Percentiles rank a stretch among this genome's conserved stretches.
Evolutionary conservation across 2,113 vertebrate species (phyloP).

Genomic region (Oenanthe melanoleuca): DNA sequence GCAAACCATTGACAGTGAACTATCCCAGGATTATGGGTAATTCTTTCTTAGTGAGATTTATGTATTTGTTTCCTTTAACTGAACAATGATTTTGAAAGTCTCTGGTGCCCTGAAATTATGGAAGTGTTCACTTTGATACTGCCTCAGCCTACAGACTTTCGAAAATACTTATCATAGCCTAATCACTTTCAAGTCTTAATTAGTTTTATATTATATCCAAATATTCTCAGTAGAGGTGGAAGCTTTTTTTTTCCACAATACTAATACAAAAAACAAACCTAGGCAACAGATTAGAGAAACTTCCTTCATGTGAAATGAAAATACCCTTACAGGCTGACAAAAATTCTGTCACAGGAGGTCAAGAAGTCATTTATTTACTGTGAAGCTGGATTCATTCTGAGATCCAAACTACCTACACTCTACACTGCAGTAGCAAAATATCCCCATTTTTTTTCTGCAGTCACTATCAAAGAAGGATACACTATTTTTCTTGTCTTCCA

Average conservation of each 20-base stretch:
- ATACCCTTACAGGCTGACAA: slow-evolving; percentile 23
- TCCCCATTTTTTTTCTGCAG: slow-evolving; percentile 24
- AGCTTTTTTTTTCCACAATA: not conserved
- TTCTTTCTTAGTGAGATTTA: not conserved
- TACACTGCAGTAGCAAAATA: slow-evolving; percentile 18
- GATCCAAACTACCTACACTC: slow-evolving; percentile 30
- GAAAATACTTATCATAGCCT: not conserved
- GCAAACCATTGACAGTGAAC: not conserved
- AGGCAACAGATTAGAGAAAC: slow-evolving; percentile 32
- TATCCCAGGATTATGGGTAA: not conserved
- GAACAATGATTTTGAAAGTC: not conserved
- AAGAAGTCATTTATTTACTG: slow-evolving; percentile 18
- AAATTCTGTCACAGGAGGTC: slow-evolving; percentile 35
- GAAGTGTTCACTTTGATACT: not conserved
- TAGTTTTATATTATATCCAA: not conserved
- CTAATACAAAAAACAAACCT: slow-evolving; percentile 9
- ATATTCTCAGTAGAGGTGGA: not conserved
- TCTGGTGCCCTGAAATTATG: not conserved
- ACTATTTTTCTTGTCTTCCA: not conserved
- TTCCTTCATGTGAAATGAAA: slow-evolving; percentile 55
- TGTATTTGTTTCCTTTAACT: not conserved
- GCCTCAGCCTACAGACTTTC: not conserved
- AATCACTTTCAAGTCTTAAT: not conserved
- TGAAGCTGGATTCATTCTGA: slow-evolving; percentile 6
- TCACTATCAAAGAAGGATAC: slow-evolving; percentile 55